Conservation (phyloP, 2,888 invertebrate genomes). For the Orthosia gracilis region DNA sequence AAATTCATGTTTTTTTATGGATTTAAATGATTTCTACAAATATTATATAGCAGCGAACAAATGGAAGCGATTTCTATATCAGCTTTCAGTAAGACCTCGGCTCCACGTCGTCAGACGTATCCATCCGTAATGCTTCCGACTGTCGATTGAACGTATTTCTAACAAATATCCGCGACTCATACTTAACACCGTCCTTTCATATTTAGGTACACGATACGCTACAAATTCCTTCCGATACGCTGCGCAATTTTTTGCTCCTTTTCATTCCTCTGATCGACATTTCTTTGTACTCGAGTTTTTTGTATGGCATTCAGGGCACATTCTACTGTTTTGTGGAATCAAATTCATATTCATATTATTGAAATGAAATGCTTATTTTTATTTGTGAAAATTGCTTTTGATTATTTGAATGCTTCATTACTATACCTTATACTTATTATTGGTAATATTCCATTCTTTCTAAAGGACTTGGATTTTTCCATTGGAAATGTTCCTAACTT, state of each 20-base stretch:
- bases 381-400: background rate
- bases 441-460: background rate
- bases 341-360: conserved; percentile 3
- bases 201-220: conserved; percentile 14
- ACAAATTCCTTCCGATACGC: conserved; percentile 26
- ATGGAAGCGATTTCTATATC: background rate
- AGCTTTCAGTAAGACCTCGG: background rate
- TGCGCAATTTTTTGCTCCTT: conserved; percentile 25
- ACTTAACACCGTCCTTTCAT: conserved; percentile 8
- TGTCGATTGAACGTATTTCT: conserved; percentile 36
- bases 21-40: background rate
- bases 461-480: background rate
- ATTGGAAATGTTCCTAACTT: background rate
- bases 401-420: background rate
- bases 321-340: conserved; percentile 12
- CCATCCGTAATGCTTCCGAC: conserved; percentile 15
- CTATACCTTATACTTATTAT: background rate
- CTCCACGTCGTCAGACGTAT: background rate
- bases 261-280: conserved; percentile 40
- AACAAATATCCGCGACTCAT: conserved; percentile 28
- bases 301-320: conserved; percentile 1
- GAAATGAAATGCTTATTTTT: background rate
- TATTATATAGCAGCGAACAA: background rate
- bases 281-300: conserved; percentile 22
- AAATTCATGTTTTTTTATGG: no score